Evolutionary conservation across 2,888 invertebrate genomes (phyloP).

Genomic region (Elegia similella): DNA sequence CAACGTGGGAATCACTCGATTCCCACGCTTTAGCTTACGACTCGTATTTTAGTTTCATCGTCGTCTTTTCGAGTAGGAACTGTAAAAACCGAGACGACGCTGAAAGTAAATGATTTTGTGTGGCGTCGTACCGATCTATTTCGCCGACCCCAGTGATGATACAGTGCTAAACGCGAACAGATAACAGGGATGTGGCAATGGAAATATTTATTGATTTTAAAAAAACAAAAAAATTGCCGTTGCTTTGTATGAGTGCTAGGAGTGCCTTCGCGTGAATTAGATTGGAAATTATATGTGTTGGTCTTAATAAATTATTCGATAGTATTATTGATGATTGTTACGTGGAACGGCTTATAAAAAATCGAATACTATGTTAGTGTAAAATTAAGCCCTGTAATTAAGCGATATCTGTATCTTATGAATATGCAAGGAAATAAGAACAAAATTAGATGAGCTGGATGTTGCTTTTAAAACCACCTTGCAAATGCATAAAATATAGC

Average conservation of each 20-base stretch:
- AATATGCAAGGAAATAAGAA: slow-evolving; percentile 14
- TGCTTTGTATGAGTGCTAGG: slow-evolving; percentile 41
- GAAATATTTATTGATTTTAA: slow-evolving; percentile 32
- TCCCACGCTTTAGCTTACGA: background rate
- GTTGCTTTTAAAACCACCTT: slow-evolving; percentile 18
- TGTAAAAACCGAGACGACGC: background rate
- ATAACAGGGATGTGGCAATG: slow-evolving; percentile 43
- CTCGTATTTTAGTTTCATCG: background rate
- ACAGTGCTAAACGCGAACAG: slow-evolving; percentile 19
- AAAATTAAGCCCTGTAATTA: slow-evolving; percentile 40
- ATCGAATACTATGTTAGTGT: slow-evolving; percentile 42
- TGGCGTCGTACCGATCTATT: background rate
- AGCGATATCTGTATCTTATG: slow-evolving; percentile 30
- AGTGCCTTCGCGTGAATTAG: slow-evolving; percentile 58
- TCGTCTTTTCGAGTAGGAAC: background rate
- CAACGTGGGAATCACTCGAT: background rate
- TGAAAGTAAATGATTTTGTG: background rate
- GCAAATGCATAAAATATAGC: slow-evolving; percentile 18
- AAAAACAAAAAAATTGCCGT: slow-evolving; percentile 32
- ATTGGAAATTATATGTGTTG: slow-evolving; percentile 37
- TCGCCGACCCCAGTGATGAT: slow-evolving; percentile 9
- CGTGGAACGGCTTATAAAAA: slow-evolving; percentile 43
- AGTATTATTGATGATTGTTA: slow-evolving; percentile 55
- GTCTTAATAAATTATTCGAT: slow-evolving; percentile 44
- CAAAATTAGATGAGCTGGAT: background rate